Evolutionary conservation across 2,113 vertebrate species (phyloP).

Genomic region (Picathartes gymnocephalus): DNA sequence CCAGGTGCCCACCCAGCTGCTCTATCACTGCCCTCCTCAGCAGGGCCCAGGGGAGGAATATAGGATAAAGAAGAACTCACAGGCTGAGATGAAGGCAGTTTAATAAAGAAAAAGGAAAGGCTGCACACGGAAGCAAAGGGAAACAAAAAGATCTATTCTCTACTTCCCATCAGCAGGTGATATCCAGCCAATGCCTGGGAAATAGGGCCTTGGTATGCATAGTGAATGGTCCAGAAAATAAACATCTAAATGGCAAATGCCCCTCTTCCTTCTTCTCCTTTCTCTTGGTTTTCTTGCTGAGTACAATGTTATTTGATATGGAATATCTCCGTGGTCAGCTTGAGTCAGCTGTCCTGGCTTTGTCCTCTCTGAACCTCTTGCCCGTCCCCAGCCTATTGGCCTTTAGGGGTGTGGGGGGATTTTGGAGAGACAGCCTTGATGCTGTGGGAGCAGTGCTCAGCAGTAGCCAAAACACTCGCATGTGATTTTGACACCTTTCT

Average conservation of each 20-base stretch:
- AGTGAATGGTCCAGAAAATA: not conserved
- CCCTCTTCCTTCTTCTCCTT: not conserved
- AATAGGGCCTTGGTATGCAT: not conserved
- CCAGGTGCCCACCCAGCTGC: not conserved
- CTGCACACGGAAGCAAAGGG: accelerated
- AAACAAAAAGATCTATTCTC: not conserved
- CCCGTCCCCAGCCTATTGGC: not conserved
- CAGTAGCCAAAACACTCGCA: not conserved
- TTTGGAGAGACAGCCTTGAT: not conserved
- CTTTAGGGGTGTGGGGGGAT: not conserved
- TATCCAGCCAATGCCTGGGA: not conserved
- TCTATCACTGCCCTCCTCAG: not conserved
- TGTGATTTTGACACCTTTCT: not conserved
- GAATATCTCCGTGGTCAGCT: not conserved
- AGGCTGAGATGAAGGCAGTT: not conserved
- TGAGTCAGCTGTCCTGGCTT: not conserved
- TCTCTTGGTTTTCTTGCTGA: not conserved
- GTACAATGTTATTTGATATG: not conserved
- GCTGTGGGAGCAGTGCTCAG: not conserved
- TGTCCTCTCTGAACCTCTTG: not conserved
- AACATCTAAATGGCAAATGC: not conserved
- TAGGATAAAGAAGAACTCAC: not conserved
- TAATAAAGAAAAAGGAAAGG: not conserved
- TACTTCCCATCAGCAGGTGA: not conserved
- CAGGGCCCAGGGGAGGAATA: not conserved